Conservation (phyloP, 1,140 invertebrate genomes). For the Mycetomoellerius zeteki region DNA sequence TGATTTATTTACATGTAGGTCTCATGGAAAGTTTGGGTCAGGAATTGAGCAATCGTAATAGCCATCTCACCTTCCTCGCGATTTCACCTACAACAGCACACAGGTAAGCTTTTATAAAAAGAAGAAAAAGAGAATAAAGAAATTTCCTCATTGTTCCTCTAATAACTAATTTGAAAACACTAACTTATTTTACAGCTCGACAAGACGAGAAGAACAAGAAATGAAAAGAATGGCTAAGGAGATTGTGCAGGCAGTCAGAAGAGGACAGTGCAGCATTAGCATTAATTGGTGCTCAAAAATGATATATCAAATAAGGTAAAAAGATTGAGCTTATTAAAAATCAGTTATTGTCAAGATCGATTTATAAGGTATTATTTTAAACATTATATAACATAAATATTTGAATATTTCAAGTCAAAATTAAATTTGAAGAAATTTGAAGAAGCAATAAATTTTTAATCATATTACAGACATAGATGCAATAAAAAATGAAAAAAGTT, state of each 20-base stretch:
- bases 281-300: conserved; percentile 77
- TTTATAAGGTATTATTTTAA: background rate
- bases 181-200: conserved; percentile 62
- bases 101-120: conserved; percentile 68
- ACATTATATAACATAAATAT: background rate
- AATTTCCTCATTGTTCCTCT: background rate
- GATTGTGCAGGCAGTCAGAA: conserved; percentile 80
- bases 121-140: background rate
- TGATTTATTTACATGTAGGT: conserved; percentile 72
- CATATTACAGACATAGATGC: background rate
- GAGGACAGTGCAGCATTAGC: conserved; percentile 76
- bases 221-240: conserved; percentile 80
- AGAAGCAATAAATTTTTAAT: background rate
- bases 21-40: conserved; percentile 82
- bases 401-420: background rate
- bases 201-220: conserved; percentile 76
- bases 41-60: conserved; percentile 73
- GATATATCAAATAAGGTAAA: conserved; percentile 79
- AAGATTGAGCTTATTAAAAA: background rate
- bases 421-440: background rate
- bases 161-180: background rate
- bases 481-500: background rate
- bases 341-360: background rate
- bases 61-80: conserved; percentile 80
- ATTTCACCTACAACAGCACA: conserved; percentile 78